phyloP scores from a whole-genome alignment of 2,113 vertebrate genomes.

The Chamaetylas fuelleborni region DNA sequence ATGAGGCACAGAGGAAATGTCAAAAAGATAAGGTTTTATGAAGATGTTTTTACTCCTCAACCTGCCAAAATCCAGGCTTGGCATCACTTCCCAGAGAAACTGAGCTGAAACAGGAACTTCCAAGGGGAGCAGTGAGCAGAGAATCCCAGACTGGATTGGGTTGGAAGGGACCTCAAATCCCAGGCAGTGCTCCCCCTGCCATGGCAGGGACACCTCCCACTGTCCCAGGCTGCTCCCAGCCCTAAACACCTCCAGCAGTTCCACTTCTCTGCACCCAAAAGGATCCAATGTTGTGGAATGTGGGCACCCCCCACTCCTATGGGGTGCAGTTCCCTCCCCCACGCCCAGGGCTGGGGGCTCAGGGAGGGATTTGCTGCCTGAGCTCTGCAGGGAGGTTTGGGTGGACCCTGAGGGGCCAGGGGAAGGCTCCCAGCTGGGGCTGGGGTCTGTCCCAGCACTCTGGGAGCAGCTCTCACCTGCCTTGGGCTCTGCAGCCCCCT shows the following conservation, averaged over 20 bases:
- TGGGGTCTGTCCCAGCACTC: not conserved
- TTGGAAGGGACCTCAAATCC: not conserved
- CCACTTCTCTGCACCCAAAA: not conserved
- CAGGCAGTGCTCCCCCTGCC: not conserved
- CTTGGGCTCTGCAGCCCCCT: constrained; percentile 65
- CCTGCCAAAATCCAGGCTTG: not conserved
- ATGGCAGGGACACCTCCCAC: not conserved
- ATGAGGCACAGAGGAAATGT: not conserved
- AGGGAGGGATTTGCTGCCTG: not conserved
- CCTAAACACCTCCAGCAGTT: not conserved
- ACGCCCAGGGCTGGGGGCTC: not conserved
- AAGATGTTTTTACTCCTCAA: not conserved
- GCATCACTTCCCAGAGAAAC: not conserved
- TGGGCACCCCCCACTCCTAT: accelerated
- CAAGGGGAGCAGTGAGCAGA: not conserved
- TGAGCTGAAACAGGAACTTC: not conserved
- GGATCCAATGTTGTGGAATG: not conserved
- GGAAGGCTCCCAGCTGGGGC: not conserved
- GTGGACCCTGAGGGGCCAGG: not conserved
- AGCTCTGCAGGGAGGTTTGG: not conserved
- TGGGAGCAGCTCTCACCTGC: constrained; percentile 58
- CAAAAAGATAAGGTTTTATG: not conserved
- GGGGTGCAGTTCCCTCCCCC: not conserved
- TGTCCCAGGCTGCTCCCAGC: not conserved
- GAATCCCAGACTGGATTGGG: not conserved